These are phyloP conservation scores for Pheosia gnoma DNA, from an alignment of 2,888 invertebrate genomes.

Conservation along the genomic window DNA sequence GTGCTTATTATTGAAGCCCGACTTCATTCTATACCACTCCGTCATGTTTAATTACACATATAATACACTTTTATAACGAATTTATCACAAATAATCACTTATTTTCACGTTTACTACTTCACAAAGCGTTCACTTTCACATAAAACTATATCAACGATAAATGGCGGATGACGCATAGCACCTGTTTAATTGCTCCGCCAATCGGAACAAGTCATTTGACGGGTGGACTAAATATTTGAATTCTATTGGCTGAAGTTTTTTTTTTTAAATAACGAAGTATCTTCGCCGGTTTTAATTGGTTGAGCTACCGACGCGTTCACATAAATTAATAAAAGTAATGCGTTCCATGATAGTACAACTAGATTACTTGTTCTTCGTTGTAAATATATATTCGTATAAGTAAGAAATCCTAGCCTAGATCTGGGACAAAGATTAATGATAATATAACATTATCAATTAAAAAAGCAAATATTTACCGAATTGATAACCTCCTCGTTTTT, in stretches of 20 bases:
- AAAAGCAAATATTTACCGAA: too few relatives aligned
- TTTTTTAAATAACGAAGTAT: constrained; percentile 45
- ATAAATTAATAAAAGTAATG: neutral
- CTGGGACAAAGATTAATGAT: too few relatives aligned
- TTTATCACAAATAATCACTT: constrained; percentile 57
- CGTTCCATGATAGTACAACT: neutral
- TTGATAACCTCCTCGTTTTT: too few relatives aligned
- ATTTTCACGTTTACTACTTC: constrained; percentile 45
- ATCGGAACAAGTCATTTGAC: constrained; percentile 64
- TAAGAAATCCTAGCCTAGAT: too few relatives aligned
- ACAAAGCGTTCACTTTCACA: constrained; percentile 75
- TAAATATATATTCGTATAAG: too few relatives aligned
- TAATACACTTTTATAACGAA: constrained; percentile 57
- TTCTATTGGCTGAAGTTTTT: constrained; percentile 60
- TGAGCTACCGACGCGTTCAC: constrained; percentile 45
- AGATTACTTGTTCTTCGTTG: too few relatives aligned
- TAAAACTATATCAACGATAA: constrained; percentile 63
- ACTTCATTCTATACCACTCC: constrained; percentile 78
- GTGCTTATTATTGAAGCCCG: constrained; percentile 62
- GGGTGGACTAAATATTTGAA: constrained; percentile 67
- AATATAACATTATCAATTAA: too few relatives aligned
- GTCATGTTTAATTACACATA: constrained; percentile 69
- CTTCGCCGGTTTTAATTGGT: constrained; percentile 38
- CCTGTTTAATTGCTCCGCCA: constrained; percentile 68
- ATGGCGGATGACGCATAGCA: constrained; percentile 84